Evolutionary conservation across 1,140 invertebrate genomes (phyloP).

Genomic region (Drosophila fuyamai): DNA sequence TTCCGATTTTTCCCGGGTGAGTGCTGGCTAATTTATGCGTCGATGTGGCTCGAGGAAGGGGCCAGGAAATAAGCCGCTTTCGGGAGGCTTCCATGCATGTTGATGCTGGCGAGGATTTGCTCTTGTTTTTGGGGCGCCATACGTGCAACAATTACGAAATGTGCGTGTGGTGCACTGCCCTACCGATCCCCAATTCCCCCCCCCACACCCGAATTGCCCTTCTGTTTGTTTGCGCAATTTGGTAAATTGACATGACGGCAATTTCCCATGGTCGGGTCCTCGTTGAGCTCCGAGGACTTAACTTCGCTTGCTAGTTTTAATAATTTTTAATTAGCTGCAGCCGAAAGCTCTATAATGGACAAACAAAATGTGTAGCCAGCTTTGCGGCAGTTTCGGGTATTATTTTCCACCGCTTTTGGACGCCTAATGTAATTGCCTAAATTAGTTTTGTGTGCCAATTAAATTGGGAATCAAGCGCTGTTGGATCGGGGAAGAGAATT

Average conservation of each 20-base stretch:
- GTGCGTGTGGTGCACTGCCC: constrained; percentile 24
- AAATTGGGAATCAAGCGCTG: constrained; percentile 26
- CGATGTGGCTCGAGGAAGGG: not conserved
- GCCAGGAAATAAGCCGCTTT: constrained; percentile 55
- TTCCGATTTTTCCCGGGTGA: constrained; percentile 38
- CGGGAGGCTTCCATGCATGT: not conserved
- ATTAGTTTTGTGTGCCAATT: constrained; percentile 27
- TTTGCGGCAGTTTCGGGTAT: constrained; percentile 15
- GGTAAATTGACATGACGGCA: constrained; percentile 49
- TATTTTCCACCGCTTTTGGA: constrained; percentile 2
- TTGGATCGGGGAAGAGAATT: constrained; percentile 11
- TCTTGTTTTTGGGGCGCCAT: constrained; percentile 27
- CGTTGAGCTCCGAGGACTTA: constrained; percentile 37
- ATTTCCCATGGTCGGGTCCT: constrained; percentile 40
- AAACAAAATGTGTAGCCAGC: constrained; percentile 29
- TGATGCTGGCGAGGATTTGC: constrained; percentile 50
- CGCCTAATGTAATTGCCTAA: constrained; percentile 41
- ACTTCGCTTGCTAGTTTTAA: constrained; percentile 45
- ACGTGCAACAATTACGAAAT: constrained; percentile 54
- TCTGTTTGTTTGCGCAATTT: constrained; percentile 59
- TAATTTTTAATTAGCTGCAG: constrained; percentile 55
- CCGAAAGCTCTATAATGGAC: constrained; percentile 33
- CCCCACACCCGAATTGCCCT: not conserved
- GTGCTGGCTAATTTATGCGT: constrained; percentile 52
- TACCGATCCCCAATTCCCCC: no score